Evolutionary conservation across 2,888 invertebrate genomes (phyloP).

Genomic region (Pseudanteris insignis): DNA sequence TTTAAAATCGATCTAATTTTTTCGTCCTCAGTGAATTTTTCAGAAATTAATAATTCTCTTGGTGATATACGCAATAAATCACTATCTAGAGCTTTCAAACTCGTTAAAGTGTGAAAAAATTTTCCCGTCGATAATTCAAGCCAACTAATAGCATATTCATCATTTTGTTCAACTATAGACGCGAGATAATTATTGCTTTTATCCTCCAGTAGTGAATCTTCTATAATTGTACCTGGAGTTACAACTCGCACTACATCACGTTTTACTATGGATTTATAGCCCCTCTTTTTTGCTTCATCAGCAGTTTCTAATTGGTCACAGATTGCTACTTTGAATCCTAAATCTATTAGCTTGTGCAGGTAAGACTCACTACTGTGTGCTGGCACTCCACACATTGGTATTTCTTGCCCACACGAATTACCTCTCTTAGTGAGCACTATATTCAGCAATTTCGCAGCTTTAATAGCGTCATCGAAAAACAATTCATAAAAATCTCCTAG

Average conservation of each 20-base stretch:
- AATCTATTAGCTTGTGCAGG: slow-evolving; percentile 10
- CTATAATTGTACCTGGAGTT: slow-evolving; percentile 17
- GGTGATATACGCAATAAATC: slow-evolving; percentile 7
- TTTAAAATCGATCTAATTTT: slow-evolving; percentile 11
- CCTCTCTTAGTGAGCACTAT: slow-evolving; percentile 12
- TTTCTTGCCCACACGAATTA: slow-evolving; percentile 6
- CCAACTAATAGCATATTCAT: slow-evolving; percentile 9
- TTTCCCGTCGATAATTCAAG: slow-evolving; percentile 10
- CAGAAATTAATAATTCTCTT: slow-evolving; percentile 9
- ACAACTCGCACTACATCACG: slow-evolving; percentile 9
- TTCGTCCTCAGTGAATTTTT: slow-evolving; percentile 10
- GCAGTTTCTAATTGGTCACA: slow-evolving; percentile 16
- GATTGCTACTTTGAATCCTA: slow-evolving; percentile 6
- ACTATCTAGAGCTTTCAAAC: slow-evolving; percentile 7
- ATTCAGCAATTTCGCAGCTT: slow-evolving; percentile 4
- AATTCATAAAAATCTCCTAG: slow-evolving; percentile 19
- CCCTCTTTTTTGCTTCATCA: slow-evolving; percentile 18
- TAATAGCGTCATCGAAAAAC: slow-evolving; percentile 14
- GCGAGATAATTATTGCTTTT: slow-evolving; percentile 9
- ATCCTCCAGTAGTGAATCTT: slow-evolving; percentile 2
- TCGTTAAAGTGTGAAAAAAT: slow-evolving; percentile 7
- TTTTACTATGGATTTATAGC: slow-evolving; percentile 18
- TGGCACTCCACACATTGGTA: slow-evolving; percentile 18
- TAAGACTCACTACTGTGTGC: slow-evolving; percentile 9
- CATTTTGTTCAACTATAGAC: slow-evolving; percentile 10